Percentiles rank a stretch among this genome's conserved stretches.
Evolutionary conservation across 2,888 invertebrate genomes (phyloP).

Genomic region (Acrocyrtus sp.): DNA sequence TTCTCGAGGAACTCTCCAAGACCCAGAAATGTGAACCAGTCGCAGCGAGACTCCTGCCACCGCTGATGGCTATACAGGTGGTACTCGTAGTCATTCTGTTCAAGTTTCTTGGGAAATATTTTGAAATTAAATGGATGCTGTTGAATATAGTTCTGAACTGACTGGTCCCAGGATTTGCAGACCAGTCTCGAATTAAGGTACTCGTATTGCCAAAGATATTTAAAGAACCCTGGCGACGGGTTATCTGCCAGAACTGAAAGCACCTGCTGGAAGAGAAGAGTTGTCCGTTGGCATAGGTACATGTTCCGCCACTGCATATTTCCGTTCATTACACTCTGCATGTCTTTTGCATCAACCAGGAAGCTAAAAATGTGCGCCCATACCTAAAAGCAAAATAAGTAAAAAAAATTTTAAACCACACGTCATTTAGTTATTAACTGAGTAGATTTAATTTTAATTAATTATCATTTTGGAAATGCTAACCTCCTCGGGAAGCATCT

Average conservation of each 20-base stretch:
- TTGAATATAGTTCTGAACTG: not conserved
- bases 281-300: not conserved
- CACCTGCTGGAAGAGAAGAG: not conserved
- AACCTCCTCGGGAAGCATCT: too few relatives aligned
- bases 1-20: too few relatives aligned
- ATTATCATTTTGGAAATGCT: too few relatives aligned
- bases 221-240: not conserved
- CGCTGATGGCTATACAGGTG: too few relatives aligned
- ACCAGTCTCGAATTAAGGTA: not conserved
- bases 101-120: too few relatives aligned
- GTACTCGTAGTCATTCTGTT: not conserved
- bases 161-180: not conserved
- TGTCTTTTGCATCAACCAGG: not conserved
- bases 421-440: too few relatives aligned
- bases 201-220: not conserved
- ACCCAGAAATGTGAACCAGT: too few relatives aligned
- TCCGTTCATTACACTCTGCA: not conserved
- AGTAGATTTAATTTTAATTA: too few relatives aligned
- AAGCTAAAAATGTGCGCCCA: not conserved
- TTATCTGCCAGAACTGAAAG: not conserved
- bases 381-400: not conserved
- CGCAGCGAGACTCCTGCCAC: too few relatives aligned
- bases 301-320: not conserved
- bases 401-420: too few relatives aligned
- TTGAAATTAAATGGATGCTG: not conserved